Conservation (phyloP, 2,113 vertebrate species). For the Miniopterus natalensis region DNA sequence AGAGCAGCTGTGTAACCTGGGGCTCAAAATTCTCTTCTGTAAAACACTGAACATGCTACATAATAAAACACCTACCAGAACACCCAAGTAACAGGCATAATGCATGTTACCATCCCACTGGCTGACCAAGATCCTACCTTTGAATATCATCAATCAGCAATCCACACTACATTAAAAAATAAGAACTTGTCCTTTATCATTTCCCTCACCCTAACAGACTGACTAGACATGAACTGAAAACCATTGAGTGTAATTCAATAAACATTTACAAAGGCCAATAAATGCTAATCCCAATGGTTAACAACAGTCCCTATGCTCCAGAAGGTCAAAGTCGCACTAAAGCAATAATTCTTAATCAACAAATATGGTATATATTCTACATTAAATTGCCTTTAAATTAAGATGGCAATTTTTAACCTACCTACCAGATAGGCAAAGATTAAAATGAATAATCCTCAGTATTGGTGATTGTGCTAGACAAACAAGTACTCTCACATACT, state of each 20-base stretch:
- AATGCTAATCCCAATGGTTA: conserved; percentile 33
- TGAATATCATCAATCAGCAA: background rate
- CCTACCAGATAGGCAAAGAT: background rate
- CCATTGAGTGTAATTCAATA: conserved; percentile 35
- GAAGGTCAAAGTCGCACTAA: conserved; percentile 46
- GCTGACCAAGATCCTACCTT: background rate
- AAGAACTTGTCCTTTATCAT: background rate
- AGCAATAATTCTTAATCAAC: conserved; percentile 42
- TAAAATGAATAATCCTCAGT: background rate
- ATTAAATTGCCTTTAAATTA: conserved; percentile 20
- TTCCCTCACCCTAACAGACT: background rate
- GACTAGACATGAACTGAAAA: conserved; percentile 39
- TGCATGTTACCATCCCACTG: background rate
- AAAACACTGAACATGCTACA: background rate
- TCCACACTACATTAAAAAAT: background rate
- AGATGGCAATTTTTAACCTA: conserved; percentile 14
- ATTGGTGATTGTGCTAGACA: background rate
- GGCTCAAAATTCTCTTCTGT: background rate
- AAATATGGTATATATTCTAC: background rate
- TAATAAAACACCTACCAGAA: background rate
- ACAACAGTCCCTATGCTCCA: background rate
- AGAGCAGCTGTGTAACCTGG: background rate
- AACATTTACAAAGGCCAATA: conserved; percentile 5
- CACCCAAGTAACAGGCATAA: background rate
- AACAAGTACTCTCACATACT: background rate